phyloP scores from a whole-genome alignment of 2,797 vertebrate genomes.

The Spheniscus humboldti region DNA sequence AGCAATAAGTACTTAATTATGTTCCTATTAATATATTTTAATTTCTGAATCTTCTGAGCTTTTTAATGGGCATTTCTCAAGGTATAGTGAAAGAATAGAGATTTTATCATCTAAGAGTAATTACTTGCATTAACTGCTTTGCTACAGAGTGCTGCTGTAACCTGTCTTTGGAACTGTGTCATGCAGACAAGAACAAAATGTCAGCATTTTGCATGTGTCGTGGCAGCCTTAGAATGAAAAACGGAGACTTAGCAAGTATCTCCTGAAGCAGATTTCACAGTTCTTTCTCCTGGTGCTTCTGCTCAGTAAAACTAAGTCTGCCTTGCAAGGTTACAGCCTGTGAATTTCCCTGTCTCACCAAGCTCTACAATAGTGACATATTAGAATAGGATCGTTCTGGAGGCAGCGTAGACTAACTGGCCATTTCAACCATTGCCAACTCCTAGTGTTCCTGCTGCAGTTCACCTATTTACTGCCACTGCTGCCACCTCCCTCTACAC shows the following conservation, averaged over 20 bases:
- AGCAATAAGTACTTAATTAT: constrained; percentile 62
- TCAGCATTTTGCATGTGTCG: not conserved
- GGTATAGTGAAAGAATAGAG: constrained; percentile 25
- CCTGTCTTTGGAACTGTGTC: not conserved
- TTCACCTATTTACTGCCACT: not conserved
- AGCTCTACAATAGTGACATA: not conserved
- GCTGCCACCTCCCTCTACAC: not conserved
- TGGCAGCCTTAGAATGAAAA: not conserved
- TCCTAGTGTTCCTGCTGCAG: not conserved
- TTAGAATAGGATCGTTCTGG: not conserved
- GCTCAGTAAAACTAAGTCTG: not conserved
- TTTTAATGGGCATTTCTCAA: constrained; percentile 64
- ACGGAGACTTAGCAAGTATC: not conserved
- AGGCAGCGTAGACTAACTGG: not conserved
- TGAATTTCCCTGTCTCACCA: not conserved
- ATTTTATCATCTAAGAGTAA: constrained; percentile 43
- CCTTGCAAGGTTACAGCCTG: not conserved
- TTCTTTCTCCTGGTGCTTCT: not conserved
- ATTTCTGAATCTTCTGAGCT: constrained; percentile 37
- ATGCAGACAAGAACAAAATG: not conserved
- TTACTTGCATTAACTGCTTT: constrained; percentile 45
- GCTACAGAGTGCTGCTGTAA: not conserved
- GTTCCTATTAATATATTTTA: constrained; percentile 64
- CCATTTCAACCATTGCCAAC: not conserved
- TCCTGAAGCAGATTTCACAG: not conserved